phyloP scores from a whole-genome alignment of 2,888 invertebrate genomes.

The Tromatobia lineatoria region DNA sequence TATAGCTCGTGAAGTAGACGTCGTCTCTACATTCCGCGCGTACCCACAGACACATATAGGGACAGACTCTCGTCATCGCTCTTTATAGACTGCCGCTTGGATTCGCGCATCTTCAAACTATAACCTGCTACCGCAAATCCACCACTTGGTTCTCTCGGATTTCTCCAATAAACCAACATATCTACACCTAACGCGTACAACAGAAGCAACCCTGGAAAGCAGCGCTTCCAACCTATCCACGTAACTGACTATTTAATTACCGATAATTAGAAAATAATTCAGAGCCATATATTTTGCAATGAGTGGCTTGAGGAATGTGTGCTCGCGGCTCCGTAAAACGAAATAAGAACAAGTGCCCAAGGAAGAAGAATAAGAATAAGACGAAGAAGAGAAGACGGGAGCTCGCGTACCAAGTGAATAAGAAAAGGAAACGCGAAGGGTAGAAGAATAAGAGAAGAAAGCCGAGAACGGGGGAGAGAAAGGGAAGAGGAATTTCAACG shows the following conservation, averaged over 20 bases:
- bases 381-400: not conserved
- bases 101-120: constrained; percentile 31
- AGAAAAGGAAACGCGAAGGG: constrained; percentile 20
- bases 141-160: not conserved
- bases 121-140: not conserved
- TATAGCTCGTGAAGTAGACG: constrained; percentile 40
- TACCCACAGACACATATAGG: constrained; percentile 5
- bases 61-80: constrained; percentile 53
- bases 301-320: constrained; percentile 43
- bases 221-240: not conserved
- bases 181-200: not conserved
- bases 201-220: not conserved
- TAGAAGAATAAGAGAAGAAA: constrained; percentile 28
- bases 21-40: constrained; percentile 36
- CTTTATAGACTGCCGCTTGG: constrained; percentile 49
- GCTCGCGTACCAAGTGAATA: not conserved
- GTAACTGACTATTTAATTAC: constrained; percentile 53
- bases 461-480: not conserved
- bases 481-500: constrained; percentile 57
- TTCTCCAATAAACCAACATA: not conserved
- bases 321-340: constrained; percentile 23
- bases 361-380: not conserved
- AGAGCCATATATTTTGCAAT: constrained; percentile 21
- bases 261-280: constrained; percentile 48
- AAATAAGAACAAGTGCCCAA: constrained; percentile 9